Evolutionary conservation across 2,113 vertebrate species (phyloP), one percentile per base, ranked within the genome.

Genomic region (Willisornis vidua): DNA sequence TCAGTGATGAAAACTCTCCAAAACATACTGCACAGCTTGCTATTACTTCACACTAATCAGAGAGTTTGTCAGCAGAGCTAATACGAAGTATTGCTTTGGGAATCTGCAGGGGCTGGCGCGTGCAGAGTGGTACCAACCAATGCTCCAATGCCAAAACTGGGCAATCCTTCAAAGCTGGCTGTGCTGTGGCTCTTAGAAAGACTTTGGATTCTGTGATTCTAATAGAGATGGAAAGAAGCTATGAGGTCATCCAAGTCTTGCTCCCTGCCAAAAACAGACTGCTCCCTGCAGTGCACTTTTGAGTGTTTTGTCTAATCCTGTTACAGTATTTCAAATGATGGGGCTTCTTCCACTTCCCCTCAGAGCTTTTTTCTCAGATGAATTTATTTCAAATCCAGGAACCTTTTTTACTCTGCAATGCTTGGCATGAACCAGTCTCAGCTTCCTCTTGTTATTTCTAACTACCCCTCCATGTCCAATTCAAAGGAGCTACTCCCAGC

Each of bases 201-300:
- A 45, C 71, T 85, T 62, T 62, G 46, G 67, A 49, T 62, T 93
- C 62, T 54, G 41, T 87, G 89, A 96, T 73, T 91, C 78, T 85
- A 96, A 96, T 6, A 90, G 78, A 83, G 85, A 90, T 54, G 67
- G 94, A 93, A 95, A 91, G 93, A 91, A 89, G 82, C 67, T 91
- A 70, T 74, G 84, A 95, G 93, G 85, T 95, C 94, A 96, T 87
- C 82, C 72, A 91, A 91, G 87, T 61, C 87, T 76, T 8, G 6
- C 43, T 91, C 39, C 37, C 51, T 95, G 94, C 87, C 94, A 96
- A 86, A 87, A 89, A 85, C 76, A 68, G 49, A 35, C 59, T 88
- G 71, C 22, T 96, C 89, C 89, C 91, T 62, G 62, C 82, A 93
- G 85, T 39, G 91, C 43, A 73, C 63, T 95, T 92, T 73, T 6